Conservation (phyloP, 2,888 invertebrate species). For the Nephrotoma flavescens region DNA sequence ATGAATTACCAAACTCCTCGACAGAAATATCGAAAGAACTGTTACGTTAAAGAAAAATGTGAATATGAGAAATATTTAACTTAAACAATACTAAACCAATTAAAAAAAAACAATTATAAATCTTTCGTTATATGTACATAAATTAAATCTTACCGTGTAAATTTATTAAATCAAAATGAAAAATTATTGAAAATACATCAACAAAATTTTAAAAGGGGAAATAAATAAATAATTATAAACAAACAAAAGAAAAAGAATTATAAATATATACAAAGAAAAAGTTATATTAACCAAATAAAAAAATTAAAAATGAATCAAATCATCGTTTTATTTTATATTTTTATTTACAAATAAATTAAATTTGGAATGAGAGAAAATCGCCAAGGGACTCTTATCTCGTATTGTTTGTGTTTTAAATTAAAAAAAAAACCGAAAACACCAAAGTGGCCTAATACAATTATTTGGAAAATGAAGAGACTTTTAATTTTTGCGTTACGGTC, state of each 20-base stretch:
- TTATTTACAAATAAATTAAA: too few species aligned
- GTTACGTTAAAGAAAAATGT: not conserved
- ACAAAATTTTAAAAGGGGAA: not conserved
- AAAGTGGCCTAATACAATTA: too few species aligned
- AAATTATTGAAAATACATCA: not conserved
- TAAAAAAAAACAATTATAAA: not conserved
- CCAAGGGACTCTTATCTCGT: too few species aligned
- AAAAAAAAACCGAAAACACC: too few species aligned
- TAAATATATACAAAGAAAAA: not conserved
- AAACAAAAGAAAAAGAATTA: not conserved
- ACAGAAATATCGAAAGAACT: not conserved
- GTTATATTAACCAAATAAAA: not conserved
- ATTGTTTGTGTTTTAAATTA: too few species aligned
- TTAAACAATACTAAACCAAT: not conserved
- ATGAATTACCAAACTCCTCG: not conserved
- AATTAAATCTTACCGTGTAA: not conserved
- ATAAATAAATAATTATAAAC: not conserved
- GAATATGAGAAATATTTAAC: not conserved
- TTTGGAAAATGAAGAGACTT: too few species aligned
- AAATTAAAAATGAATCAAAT: not conserved
- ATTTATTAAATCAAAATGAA: not conserved
- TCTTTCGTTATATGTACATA: not conserved
- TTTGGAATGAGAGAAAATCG: too few species aligned
- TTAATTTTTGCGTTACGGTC: too few species aligned
- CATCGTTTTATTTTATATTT: not conserved